phyloP scores from a whole-genome alignment of 1,140 invertebrate species.

The Drosophila lacertosa region DNA sequence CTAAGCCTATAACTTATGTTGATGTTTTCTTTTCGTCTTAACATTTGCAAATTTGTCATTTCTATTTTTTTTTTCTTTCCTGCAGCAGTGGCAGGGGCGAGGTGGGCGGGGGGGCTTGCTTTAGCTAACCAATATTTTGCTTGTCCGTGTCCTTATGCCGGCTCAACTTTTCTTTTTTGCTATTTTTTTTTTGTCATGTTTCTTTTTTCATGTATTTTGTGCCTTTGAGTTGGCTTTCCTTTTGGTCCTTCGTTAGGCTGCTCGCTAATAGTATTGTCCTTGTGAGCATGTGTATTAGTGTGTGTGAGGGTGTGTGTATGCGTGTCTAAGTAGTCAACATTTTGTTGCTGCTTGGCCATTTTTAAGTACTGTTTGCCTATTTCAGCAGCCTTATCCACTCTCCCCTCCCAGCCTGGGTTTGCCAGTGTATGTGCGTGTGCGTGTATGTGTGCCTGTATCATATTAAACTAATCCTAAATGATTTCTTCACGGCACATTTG shows the following conservation, averaged over 20 bases:
- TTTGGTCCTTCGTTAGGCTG: slow-evolving; percentile 11
- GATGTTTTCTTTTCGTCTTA: slow-evolving; percentile 82
- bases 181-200: slow-evolving; percentile 4
- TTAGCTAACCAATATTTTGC: slow-evolving; percentile 77
- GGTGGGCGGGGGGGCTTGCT: slow-evolving; percentile 10
- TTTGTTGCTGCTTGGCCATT: slow-evolving; percentile 65
- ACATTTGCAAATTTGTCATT: slow-evolving; percentile 82
- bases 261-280: slow-evolving; percentile 52
- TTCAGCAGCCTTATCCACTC: slow-evolving; percentile 70
- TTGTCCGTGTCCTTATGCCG: slow-evolving; percentile 58
- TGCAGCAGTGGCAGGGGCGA: background rate
- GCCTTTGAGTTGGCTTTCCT: background rate
- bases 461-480: slow-evolving; percentile 84
- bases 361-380: slow-evolving; percentile 83
- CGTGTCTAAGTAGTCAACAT: slow-evolving; percentile 68
- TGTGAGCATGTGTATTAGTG: slow-evolving; percentile 9
- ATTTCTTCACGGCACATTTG: slow-evolving; percentile 83
- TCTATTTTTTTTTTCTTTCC: slow-evolving; percentile 34
- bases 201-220: slow-evolving; percentile 17
- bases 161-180: slow-evolving; percentile 49
- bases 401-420: background rate
- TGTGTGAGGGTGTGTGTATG: slow-evolving; percentile 33
- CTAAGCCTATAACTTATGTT: slow-evolving; percentile 82
- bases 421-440: background rate
- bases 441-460: slow-evolving; percentile 59